Evolutionary conservation across 2,797 vertebrate species (phyloP), one percentile per base, ranked within the genome.

Genomic region (Eupleurogrammus muticus): DNA sequence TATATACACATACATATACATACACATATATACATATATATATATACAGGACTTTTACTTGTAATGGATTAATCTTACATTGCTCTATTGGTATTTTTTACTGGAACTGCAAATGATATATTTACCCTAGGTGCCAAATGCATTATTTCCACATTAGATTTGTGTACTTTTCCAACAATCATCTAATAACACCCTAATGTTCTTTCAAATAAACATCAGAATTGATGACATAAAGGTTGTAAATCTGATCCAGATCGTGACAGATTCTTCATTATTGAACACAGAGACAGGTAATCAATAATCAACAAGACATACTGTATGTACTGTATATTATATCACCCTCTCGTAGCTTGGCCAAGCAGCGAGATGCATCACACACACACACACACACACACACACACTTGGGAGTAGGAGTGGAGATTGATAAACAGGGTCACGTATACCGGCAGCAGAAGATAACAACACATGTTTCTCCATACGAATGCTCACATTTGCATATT

Each of bases 401-500:
- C 8, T n/a, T 21, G 4, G 49, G 2, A 28, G 17, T 4, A 38
- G 24, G 44, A 13, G 35, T 38, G 6, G 7, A 46, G 17, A 20
- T 40, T 34, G 46, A 13, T 19, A 34, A 42, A n/a, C 58, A 68
- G 13, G 13, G 44, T 55, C 21, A 48, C 12, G 9, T 28, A 28
- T 28, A 13, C 17, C 12, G 12, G 32, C 32, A 17, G 21, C 44
- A 57, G 16, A 2, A 21, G 4, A 28, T 52, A 44, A 44, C 40
- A 51, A 35, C 2, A 35, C 13, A 14, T 17, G 7, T 32, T 63
- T 64, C 28, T 54, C 42, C 9, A 40, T 10, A 13, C 6, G 6
- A 61, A n/a, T 59, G 23, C 14, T 46, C 17, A 56, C 8, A 58
- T 65, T 55, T 62, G 49, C 24, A 65, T 42, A 53, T 49, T 13